Base-by-base conservation (phyloP, 1,140 invertebrate species). In the Nixonia krombeini region DNA sequence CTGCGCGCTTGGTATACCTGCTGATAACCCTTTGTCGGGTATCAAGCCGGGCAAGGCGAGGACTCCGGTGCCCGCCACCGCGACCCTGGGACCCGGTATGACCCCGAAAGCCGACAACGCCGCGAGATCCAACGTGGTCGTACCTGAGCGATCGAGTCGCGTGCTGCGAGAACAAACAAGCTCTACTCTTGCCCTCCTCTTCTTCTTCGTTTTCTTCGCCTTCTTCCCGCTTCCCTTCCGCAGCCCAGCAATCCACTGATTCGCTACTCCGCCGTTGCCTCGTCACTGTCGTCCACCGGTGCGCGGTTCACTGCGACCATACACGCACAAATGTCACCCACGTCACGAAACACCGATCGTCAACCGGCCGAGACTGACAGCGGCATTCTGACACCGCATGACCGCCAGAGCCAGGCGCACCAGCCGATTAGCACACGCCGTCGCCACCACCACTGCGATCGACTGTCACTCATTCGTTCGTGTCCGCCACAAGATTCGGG, bases 1-100 rank as follows among this genome's bases (percentile, higher is more conserved):
- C 72, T 79, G 77, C 23, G 45, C 53, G 16, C 53, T 16, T 42
- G 61, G 29, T 46, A 59, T 21, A 33, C 51, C 42, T 65, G 50
- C 46, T 58, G 67, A 63, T 76, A 81, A 76, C 76, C 79, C 78
- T 70, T 83, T 81, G 42, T 82, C 79, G 76, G 77, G 76, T 74
- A 83, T 79, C 73, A 82, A 58, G 71, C 79, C 77, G 72, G 80
- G 74, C 56, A 82, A 75, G 68, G 81, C 80, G 46, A 85, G 75
- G 67, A 85, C 73, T 67, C 81, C 76, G 78, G 82, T 83, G 53
- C 84, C 84, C 82, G 84, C 82, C 84, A 84, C 82, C 81, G 82
- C 82, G 82, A 81, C 70, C 73, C 75, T 81, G 77, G 77, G 70
- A 63, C 64, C 73, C 52, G 72, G 56, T 63, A 79, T 75, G 70